Conservation (phyloP, 1,140 invertebrate species). For the Oscheius sp. region DNA sequence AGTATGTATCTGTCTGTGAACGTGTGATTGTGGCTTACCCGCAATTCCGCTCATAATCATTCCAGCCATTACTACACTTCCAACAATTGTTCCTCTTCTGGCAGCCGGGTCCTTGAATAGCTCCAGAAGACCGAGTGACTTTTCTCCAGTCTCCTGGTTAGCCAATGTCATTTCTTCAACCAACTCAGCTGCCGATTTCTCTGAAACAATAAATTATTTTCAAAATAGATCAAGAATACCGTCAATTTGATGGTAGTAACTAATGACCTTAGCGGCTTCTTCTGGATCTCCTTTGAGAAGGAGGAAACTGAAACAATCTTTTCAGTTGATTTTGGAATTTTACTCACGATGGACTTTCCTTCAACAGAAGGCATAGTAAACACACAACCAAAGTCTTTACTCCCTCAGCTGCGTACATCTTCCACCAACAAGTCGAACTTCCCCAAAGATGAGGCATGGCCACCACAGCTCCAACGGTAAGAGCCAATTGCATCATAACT, state of each 20-base stretch:
- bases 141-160: too few species aligned
- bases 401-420: not conserved
- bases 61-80: not conserved
- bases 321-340: not conserved
- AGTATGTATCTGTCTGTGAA: not conserved
- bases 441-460: constrained; percentile 15
- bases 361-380: not conserved
- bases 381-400: not conserved
- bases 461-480: constrained; percentile 6
- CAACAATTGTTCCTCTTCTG: not conserved
- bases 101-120: not conserved
- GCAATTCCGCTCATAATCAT: constrained; percentile 7
- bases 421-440: not conserved
- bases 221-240: not conserved
- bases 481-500: not conserved
- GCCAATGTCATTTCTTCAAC: not conserved
- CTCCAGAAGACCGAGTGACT: not conserved
- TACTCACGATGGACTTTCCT: not conserved
- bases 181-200: not conserved
- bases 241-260: not conserved
- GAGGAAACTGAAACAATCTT: not conserved
- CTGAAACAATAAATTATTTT: not conserved
- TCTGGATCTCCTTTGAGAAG: not conserved
- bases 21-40: not conserved
- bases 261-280: not conserved